Evolutionary conservation across 92 coral and sea anemone genomes (phyloP), one percentile per base, ranked within the genome.

Genomic region (Meandrina meandrites): DNA sequence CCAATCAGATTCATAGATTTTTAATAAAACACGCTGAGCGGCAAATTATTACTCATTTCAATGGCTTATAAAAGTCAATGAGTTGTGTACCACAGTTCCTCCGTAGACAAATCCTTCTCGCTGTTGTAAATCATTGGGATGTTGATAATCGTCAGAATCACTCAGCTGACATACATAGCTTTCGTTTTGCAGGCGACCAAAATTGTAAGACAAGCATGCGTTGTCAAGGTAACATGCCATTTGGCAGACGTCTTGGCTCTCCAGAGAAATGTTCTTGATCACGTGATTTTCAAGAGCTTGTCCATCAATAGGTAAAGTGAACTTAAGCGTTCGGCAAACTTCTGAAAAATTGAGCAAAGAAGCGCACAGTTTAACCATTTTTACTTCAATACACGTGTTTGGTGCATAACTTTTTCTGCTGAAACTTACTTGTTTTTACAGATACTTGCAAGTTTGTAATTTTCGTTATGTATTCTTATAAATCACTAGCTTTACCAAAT

Each of bases 261-360:
- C 68, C 5, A 82, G 50, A 35, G 48, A 50, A 15, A 82, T 53
- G 13, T 48, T 71, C 42, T 19, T 48, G 78, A 71, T 32, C 70
- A 51, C 86, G 78, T 82, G 86, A 22, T 82, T 82, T 32, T 31
- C 31, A 34, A 82, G 86, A 22, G 86, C 79, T 40, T 82, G 13
- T 14, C 79, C 86, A 21, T 82, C 31, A 5, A 17, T 32, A 3
- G 68, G 66, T 12, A 36, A 10, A 18, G 22, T 12, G 56, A 69
- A 70, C 69, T 47, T 32, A 12, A 82, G 68, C 74, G 50, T 51
- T 35, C 86, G 70, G 19, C 86, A 82, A 11, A 22, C 11, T 1
- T 53, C 86, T 82, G 85, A 67, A 47, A 81, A 2, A 56, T 40
- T 40, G 45, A 40, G 45, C n/a, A n/a, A n/a, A n/a, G n/a, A n/a